A percentile compares a stretch with the other conserved stretches of the same genome.
These are phyloP conservation scores for Scolopax rusticola DNA, from an alignment of 2,797 vertebrate species.

Conservation along the genomic window DNA sequence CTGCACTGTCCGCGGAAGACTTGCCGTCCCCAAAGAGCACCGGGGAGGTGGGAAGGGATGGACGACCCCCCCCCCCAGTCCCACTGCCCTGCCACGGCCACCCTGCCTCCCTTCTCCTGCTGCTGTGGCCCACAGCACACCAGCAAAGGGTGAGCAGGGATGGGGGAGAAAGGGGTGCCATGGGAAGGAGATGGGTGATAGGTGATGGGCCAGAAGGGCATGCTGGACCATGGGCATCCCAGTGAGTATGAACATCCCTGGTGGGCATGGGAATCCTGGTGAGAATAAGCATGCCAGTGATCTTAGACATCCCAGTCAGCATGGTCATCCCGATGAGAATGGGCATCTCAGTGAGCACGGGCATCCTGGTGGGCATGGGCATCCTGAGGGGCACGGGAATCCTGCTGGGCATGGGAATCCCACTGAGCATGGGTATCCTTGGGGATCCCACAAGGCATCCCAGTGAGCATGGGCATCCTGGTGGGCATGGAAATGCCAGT, in stretches of 20 bases:
- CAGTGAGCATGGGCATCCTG: not conserved
- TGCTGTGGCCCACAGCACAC: not conserved
- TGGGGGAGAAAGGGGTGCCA: not conserved
- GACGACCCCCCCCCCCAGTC: not conserved
- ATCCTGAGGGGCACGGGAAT: not conserved
- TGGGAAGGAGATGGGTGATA: not conserved
- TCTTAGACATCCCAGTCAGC: not conserved
- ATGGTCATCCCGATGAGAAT: not conserved
- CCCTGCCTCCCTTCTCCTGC: not conserved
- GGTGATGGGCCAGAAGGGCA: rapidly evolving
- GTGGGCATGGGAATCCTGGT: not conserved
- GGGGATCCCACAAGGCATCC: too few species aligned
- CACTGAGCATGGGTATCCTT: not conserved
- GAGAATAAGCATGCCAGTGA: too few species aligned
- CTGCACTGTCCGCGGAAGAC: slow-evolving; percentile 51
- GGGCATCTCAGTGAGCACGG: not conserved
- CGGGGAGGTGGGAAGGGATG: not conserved
- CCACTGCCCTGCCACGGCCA: not conserved
- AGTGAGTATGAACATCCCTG: not conserved
- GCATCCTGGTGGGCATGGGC: too few species aligned
- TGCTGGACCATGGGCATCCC: too few species aligned
- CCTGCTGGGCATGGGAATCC: not conserved
- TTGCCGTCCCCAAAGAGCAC: not conserved
- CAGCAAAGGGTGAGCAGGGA: not conserved
- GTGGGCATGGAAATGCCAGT: not conserved